These are phyloP conservation scores for Ectropis crepuscularia DNA, from an alignment of 2,888 invertebrate genomes.

Conservation along the genomic window DNA sequence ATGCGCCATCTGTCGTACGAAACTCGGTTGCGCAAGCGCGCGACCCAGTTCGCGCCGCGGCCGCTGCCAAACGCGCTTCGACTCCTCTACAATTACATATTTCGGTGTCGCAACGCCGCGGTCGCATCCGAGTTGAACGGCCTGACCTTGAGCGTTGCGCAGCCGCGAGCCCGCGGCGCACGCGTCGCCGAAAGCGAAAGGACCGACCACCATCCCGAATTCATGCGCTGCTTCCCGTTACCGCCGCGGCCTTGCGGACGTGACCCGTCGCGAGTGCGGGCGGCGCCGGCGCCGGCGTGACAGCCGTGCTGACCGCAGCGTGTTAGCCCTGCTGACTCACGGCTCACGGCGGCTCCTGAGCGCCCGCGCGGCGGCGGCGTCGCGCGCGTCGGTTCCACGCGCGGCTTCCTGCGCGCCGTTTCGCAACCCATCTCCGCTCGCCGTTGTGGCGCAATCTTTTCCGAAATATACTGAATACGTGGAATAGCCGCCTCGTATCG, in stretches of 20 bases:
- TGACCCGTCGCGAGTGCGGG: slow-evolving; percentile 61
- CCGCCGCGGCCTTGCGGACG: slow-evolving; percentile 56
- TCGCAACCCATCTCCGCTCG: slow-evolving; percentile 62
- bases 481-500: slow-evolving; percentile 49
- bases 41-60: slow-evolving; percentile 78
- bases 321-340: slow-evolving; percentile 59
- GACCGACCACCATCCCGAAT: slow-evolving; percentile 67
- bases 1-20: slow-evolving; percentile 79
- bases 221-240: slow-evolving; percentile 55
- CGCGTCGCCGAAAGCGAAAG: slow-evolving; percentile 81
- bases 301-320: slow-evolving; percentile 57
- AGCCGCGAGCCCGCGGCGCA: slow-evolving; percentile 53
- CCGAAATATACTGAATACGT: slow-evolving; percentile 64
- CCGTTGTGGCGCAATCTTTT: slow-evolving; percentile 64
- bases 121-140: slow-evolving; percentile 85
- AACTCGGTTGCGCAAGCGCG: slow-evolving; percentile 72
- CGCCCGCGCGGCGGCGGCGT: slow-evolving; percentile 28
- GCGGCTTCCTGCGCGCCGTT: slow-evolving; percentile 66
- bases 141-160: slow-evolving; percentile 82
- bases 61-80: slow-evolving; percentile 81
- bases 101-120: slow-evolving; percentile 80
- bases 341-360: slow-evolving; percentile 46
- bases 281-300: slow-evolving; percentile 21
- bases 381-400: slow-evolving; percentile 54
- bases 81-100: slow-evolving; percentile 84